A percentile compares a stretch with the other conserved stretches of the same genome.
phyloP scores from a whole-genome alignment of 2,113 vertebrate species.

The Erythrocercus mccallii region DNA sequence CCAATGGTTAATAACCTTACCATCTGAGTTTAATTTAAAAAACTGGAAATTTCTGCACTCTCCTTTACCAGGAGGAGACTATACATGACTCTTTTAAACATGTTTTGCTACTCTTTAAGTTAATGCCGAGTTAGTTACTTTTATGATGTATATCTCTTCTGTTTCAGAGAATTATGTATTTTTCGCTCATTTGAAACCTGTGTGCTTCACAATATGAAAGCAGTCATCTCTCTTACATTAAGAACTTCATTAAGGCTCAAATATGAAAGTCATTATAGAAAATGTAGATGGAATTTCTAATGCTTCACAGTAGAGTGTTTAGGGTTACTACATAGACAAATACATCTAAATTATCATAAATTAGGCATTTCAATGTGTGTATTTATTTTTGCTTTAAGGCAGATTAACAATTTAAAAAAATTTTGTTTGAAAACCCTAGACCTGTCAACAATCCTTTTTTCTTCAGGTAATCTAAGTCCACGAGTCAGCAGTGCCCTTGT shows the following conservation, averaged over 20 bases:
- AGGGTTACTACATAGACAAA: not conserved
- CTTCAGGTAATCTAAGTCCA: not conserved
- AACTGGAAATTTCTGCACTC: not conserved
- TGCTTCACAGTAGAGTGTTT: not conserved
- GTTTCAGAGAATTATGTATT: not conserved
- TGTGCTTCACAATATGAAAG: not conserved
- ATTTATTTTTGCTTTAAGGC: not conserved
- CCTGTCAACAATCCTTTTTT: not conserved
- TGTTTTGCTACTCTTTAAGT: not conserved
- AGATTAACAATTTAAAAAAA: not conserved
- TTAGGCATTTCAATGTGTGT: not conserved
- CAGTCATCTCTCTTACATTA: not conserved
- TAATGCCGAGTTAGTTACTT: not conserved
- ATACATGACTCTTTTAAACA: not conserved
- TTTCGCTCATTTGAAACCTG: not conserved
- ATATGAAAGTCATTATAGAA: not conserved
- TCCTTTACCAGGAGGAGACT: not conserved
- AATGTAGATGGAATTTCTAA: not conserved
- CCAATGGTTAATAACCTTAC: not conserved
- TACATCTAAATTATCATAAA: not conserved
- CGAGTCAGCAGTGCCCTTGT: not conserved
- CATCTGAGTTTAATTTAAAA: not conserved
- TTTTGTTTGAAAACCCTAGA: not conserved
- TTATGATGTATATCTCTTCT: not conserved
- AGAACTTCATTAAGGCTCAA: not conserved